Conservation (phyloP, 2,888 invertebrate species). For the Adelphocoris suturalis region DNA sequence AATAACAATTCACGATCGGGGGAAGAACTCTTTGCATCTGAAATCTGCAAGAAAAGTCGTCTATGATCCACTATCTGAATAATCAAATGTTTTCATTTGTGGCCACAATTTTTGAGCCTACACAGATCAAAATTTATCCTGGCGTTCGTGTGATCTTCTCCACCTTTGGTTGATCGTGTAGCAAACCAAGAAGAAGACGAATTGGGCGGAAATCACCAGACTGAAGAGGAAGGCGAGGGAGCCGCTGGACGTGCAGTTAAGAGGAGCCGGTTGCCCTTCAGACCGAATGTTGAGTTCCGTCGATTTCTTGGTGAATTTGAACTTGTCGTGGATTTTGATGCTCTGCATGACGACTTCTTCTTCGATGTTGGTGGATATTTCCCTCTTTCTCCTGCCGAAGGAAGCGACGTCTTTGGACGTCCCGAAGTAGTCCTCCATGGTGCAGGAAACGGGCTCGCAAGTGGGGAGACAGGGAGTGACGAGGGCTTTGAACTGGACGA, state of each 20-base stretch:
- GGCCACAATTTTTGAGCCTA: not conserved
- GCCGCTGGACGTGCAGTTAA: slow-evolving; percentile 53
- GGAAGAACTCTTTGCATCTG: too few relatives aligned
- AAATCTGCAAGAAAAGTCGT: too few relatives aligned
- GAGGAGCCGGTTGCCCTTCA: slow-evolving; percentile 7
- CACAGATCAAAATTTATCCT: slow-evolving; percentile 44
- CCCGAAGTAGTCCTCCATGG: slow-evolving; percentile 78
- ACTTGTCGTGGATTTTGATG: slow-evolving; percentile 75
- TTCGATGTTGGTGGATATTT: slow-evolving; percentile 73
- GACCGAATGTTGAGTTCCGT: not conserved
- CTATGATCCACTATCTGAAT: too few relatives aligned
- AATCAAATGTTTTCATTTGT: too few relatives aligned
- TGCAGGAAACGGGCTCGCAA: slow-evolving; percentile 78
- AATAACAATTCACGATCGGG: too few relatives aligned
- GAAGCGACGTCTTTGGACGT: slow-evolving; percentile 88
- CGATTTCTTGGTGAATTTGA: slow-evolving; percentile 69
- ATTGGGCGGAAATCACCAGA: slow-evolving; percentile 63
- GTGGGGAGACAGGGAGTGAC: slow-evolving; percentile 78
- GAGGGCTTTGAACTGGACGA: slow-evolving; percentile 79
- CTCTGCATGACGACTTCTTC: slow-evolving; percentile 75
- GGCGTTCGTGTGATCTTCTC: slow-evolving; percentile 44
- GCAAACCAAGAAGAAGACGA: slow-evolving; percentile 68
- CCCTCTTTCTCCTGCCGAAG: slow-evolving; percentile 88
- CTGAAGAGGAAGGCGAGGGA: slow-evolving; percentile 64
- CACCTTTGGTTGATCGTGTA: slow-evolving; percentile 67